A percentile compares a stretch with the other conserved stretches of the same genome.
These are phyloP conservation scores for Macrostomum lignano DNA, from an alignment of 1,140 invertebrate genomes.

Conservation along the genomic window DNA sequence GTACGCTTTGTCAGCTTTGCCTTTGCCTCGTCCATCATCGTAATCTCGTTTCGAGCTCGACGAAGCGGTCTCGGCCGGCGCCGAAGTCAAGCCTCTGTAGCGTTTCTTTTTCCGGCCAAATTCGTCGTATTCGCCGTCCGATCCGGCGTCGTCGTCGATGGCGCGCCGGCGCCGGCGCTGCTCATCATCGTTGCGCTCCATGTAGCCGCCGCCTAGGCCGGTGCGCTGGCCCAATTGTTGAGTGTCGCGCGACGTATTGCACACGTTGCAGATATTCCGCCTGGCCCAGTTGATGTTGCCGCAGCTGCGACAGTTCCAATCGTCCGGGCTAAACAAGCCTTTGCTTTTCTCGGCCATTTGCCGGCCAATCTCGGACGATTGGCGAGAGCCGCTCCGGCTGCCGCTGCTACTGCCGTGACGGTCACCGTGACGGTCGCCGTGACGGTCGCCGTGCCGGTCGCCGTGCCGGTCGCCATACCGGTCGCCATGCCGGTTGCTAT, in stretches of 20 bases:
- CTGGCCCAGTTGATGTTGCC: constrained; percentile 98
- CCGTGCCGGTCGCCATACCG: no score
- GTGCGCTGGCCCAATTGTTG: constrained; percentile 1
- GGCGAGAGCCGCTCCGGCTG: constrained; percentile 1
- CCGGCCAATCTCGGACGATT: constrained; percentile 66
- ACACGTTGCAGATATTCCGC: constrained; percentile 81
- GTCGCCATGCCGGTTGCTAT: no score
- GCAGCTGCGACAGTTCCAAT: constrained; percentile 80
- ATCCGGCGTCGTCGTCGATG: constrained; percentile 13
- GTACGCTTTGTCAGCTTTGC: not conserved
- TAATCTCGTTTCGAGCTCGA: no score
- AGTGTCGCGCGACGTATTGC: constrained; percentile 59
- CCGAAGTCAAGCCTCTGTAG: not conserved
- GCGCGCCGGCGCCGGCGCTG: no score
- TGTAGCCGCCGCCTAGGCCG: constrained; percentile 24
- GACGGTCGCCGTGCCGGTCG: no score
- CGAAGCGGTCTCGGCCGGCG: no score
- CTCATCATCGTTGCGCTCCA: constrained; percentile 23
- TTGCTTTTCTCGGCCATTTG: constrained; percentile 84
- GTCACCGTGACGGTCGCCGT: no score
- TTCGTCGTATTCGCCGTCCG: constrained; percentile 21
- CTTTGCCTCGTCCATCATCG: not conserved
- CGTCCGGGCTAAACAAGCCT: constrained; percentile 86
- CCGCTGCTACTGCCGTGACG: constrained; percentile 12
- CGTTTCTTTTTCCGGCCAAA: constrained; percentile 37